A percentile compares a stretch with the other conserved stretches of the same genome.
Conservation (phyloP, 2,797 vertebrate genomes). For the Natrix natrix region DNA sequence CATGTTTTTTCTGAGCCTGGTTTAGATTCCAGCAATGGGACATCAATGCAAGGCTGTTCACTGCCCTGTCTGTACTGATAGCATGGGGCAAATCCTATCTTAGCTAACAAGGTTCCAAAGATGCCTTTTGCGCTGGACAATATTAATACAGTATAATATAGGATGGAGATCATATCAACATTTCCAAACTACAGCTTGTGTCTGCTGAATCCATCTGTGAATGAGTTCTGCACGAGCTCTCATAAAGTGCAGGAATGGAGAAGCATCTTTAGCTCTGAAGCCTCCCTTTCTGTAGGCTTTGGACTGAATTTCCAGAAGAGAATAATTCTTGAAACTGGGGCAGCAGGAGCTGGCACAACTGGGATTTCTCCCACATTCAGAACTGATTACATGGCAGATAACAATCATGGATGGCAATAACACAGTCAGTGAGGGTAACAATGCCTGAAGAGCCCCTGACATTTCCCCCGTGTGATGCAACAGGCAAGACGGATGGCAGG, state of each 20-base stretch:
- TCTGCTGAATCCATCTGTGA: not conserved
- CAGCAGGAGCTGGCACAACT: not conserved
- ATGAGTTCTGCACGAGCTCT: not conserved
- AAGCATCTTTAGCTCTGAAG: not conserved
- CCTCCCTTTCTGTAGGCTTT: not conserved
- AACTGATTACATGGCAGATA: not conserved
- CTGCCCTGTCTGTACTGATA: not conserved
- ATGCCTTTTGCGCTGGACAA: not conserved
- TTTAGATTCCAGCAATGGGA: not conserved
- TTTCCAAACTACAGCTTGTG: not conserved
- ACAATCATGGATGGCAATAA: not conserved
- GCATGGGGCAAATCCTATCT: not conserved
- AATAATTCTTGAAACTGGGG: not conserved
- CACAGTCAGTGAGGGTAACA: not conserved
- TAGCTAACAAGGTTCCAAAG: not conserved
- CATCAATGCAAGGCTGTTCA: not conserved
- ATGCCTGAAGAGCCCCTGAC: not conserved
- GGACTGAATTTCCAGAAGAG: not conserved
- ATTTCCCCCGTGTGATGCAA: not conserved
- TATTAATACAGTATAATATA: not conserved
- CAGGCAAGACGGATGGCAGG: not conserved
- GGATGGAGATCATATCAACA: not conserved
- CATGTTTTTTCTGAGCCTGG: not conserved
- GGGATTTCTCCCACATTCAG: not conserved
- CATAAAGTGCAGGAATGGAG: not conserved